A percentile compares a stretch with the other conserved stretches of the same genome.
These are phyloP conservation scores for Aldabrachelys gigantea DNA, from an alignment of 2,113 vertebrate genomes.

Conservation along the genomic window DNA sequence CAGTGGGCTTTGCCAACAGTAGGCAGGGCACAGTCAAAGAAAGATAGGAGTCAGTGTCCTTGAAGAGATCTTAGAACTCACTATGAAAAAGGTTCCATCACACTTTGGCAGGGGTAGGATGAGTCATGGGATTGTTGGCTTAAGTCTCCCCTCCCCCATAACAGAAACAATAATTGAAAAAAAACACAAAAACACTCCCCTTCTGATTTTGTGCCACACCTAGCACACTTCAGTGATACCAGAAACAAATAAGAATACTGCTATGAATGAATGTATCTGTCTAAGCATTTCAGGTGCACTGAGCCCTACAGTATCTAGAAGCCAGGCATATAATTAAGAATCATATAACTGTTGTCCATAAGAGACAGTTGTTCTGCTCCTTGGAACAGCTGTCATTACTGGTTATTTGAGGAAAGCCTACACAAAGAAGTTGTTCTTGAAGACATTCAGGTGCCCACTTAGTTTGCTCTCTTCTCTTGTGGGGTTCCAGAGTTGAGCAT, in stretches of 20 bases:
- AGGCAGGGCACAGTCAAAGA: conserved; percentile 2
- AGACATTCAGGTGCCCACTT: neutral
- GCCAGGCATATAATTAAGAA: neutral
- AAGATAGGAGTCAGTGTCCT: neutral
- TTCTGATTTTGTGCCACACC: neutral
- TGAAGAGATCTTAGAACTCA: conserved; percentile 5
- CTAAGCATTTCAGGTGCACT: conserved; percentile 11
- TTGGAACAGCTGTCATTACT: neutral
- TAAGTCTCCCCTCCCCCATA: neutral
- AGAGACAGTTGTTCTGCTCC: neutral
- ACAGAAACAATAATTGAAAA: neutral
- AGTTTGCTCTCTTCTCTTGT: neutral
- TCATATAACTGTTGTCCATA: conserved; percentile 1
- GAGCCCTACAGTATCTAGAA: neutral
- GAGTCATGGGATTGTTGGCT: neutral
- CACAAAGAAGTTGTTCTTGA: neutral
- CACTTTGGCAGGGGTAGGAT: neutral
- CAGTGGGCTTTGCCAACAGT: neutral
- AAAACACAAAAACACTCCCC: neutral
- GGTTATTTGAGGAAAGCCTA: neutral
- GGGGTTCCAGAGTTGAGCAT: neutral
- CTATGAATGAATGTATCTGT: neutral
- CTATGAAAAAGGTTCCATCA: neutral
- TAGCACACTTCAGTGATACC: neutral
- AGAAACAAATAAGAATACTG: neutral